Base-by-base conservation (phyloP, 2,113 vertebrate genomes). In the Chinchilla lanigera region DNA sequence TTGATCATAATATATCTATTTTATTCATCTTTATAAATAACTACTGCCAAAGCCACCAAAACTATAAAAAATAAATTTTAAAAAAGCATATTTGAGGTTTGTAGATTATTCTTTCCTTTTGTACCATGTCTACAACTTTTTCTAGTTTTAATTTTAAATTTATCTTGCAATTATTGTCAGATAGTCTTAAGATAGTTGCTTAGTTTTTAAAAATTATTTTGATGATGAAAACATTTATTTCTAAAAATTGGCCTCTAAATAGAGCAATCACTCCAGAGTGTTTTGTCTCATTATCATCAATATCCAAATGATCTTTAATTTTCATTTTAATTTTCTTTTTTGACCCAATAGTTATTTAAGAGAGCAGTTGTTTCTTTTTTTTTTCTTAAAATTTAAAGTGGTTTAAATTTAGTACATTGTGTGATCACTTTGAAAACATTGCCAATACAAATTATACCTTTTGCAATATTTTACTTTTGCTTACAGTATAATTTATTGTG, bases 101-200 rank as follows among this genome's bases (percentile, higher is more conserved):
- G 91, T 38, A 69, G 41, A 61, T 75, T 92, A 24, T 71, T 56
- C 87, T 91, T 69, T 50, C 6, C 89, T 61, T 93, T 63, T 94
- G 71, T 71, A 94, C 24, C 90, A 80, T 85, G n/a, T 63, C 33
- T 63, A 52, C 11, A 75, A 73, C 10, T 88, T 90, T 81, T 86
- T 81, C 88, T 89, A 19, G n/a, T 71, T 38, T 71, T 65, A 65
- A 90, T 94, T 89, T 30, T 86, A 77, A 91, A 30, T 63, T 92
- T 83, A 63, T 94, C 90, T 93, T 94, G 9, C 24, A 73, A 82
- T 85, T 91, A 60, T 80, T 94, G 93, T 93, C 33, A 28, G 24
- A 86, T 17, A 89, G 85, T 90, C 56, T 92, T 90, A 30, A 69
- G 26, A 47, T 50, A 9, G 24, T 69, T 75, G 44, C 44, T 88